Evolutionary conservation across 2,888 invertebrate species (phyloP), one percentile per base, ranked within the genome.

Genomic region (Bellardia pandia): DNA sequence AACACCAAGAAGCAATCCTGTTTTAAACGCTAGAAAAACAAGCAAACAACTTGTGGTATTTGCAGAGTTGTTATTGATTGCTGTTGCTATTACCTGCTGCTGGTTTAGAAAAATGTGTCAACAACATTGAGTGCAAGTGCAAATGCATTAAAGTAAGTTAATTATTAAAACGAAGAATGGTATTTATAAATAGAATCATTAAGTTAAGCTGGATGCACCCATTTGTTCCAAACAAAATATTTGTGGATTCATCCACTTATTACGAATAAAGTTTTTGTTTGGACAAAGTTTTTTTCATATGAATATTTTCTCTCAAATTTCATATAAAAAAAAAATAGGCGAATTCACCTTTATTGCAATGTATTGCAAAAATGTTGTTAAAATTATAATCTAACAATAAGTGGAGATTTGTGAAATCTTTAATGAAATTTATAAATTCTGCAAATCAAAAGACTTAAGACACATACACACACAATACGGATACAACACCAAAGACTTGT

Each of bases 41-140:
- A 58, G 23, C 56, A n/a, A 16, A 58, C 58, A 45, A 30, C 40
- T 60, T 56, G 11, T 53, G 2, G 16, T 64, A n/a, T 64, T 60
- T 16, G 11, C 30, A 23, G 48, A 2, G 37, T 16, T 48, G n/a
- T n/a, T 4, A 48, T 6, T 53, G 30, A 58, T 3, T 23, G 11
- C 9, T 56, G 23, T 56, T 56, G 37, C 53, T 76, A 37, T 45
- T 45, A 13, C 45, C 13, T 45, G 58, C 33, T 75, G 53, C 13
- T 68, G 60, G 53, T 75, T 58, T 62, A 68, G 23, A 56, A 85
- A 85, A 75, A 87, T 87, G 85, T 87, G 85, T 81, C 87, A 87
- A 60, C 66, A 66, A 56, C 51, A 51, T 75, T 85, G 51, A 87
- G 75, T 51, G 42, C 68, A 85, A 87, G 75, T 53, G 81, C 58